A percentile compares a stretch with the other conserved stretches of the same genome.
phyloP scores from a whole-genome alignment of 2,113 vertebrate species.

The Irena cyanogastra region DNA sequence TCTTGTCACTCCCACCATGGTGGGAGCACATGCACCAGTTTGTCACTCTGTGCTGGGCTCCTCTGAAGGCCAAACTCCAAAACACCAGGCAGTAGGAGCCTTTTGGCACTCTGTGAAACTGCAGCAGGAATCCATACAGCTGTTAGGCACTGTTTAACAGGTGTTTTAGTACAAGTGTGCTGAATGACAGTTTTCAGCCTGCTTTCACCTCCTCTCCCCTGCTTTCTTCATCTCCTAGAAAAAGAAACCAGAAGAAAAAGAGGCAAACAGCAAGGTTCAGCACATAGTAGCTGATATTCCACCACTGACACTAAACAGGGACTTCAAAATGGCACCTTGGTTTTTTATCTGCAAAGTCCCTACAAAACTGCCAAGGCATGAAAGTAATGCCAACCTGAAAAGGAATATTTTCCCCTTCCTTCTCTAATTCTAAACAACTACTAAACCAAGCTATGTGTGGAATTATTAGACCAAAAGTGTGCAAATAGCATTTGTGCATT shows the following conservation, averaged over 20 bases:
- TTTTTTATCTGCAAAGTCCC: background rate
- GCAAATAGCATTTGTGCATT: background rate
- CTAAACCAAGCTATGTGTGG: rapidly evolving
- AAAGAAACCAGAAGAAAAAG: background rate
- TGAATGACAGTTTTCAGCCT: slow-evolving; percentile 11
- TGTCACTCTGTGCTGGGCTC: background rate
- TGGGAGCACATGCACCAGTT: background rate
- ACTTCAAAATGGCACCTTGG: background rate
- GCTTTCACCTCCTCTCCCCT: background rate
- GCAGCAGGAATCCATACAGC: background rate
- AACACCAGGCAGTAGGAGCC: background rate
- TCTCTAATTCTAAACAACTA: background rate
- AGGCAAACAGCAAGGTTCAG: background rate
- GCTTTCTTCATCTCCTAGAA: background rate
- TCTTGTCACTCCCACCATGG: rapidly evolving
- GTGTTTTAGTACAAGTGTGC: background rate
- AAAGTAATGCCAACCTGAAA: background rate
- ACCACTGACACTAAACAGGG: background rate
- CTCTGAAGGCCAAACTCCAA: background rate
- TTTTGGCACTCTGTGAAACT: background rate
- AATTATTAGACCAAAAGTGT: background rate
- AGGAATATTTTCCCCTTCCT: background rate
- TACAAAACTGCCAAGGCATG: background rate
- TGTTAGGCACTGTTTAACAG: background rate
- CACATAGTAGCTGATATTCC: background rate